These are phyloP conservation scores for Penelope pileata DNA, from an alignment of 2,113 vertebrate species.

Conservation along the genomic window DNA sequence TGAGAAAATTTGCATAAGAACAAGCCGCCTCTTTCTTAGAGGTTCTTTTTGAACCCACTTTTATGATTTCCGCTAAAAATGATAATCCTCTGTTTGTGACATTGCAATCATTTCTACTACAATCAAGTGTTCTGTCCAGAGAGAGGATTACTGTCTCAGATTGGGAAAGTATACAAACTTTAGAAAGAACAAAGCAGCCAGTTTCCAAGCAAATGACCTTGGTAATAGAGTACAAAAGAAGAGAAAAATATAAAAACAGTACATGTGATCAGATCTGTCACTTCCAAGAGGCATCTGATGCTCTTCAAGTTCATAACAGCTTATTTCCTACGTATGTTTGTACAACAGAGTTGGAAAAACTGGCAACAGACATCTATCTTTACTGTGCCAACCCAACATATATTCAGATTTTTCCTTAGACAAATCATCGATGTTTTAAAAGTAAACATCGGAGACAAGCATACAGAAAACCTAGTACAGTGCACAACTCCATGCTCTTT, in stretches of 20 bases:
- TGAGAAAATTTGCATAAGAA: conserved; percentile 48
- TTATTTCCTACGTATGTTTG: neutral
- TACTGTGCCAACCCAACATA: neutral
- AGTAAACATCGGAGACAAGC: neutral
- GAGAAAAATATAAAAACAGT: neutral
- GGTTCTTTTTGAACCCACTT: neutral
- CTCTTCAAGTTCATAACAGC: neutral
- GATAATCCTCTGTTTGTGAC: conserved; percentile 47
- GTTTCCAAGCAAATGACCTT: conserved; percentile 22
- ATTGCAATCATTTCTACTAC: conserved; percentile 47
- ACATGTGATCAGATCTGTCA: neutral
- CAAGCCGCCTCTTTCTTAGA: neutral
- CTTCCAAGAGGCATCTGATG: neutral
- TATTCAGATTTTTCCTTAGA: neutral
- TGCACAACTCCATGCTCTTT: neutral
- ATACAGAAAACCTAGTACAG: neutral
- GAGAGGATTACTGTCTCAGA: conserved; percentile 19
- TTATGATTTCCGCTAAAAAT: conserved; percentile 12
- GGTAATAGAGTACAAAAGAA: neutral
- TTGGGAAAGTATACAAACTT: neutral
- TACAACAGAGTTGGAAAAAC: neutral
- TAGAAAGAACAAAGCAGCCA: neutral
- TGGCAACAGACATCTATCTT: neutral
- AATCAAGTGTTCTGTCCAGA: conserved; percentile 11
- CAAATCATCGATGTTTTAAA: conserved; percentile 16